Base-by-base conservation (phyloP, 2,888 invertebrate species). In the Helicoverpa assulta region DNA sequence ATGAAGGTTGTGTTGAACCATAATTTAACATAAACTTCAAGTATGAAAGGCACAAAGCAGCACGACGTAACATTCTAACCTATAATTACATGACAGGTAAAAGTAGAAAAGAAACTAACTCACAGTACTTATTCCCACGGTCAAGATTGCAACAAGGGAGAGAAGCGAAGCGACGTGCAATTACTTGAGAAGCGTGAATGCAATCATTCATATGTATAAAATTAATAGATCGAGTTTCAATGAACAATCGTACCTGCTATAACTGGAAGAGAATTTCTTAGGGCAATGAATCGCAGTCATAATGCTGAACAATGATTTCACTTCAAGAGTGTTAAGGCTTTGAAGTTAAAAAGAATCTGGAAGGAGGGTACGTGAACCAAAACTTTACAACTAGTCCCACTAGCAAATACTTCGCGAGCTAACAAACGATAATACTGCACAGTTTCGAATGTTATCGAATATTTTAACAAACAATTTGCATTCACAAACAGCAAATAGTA, bases 61-160 rank as follows among this genome's bases (percentile, higher is more conserved):
- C 75, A 76, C 70, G 74, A 77, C 70, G 71, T 76, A 73, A 66
- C 59, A 77, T 66, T 75, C 67, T 63, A 84, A 76, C 81, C 76
- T 82, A 82, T 86, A 86, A 86, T 88, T 84, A 76, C 74, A 62
- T 72, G 78, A 78, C 68, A 75, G 85, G 90, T 91, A 92, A 92
- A 91, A 92, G 91, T 89, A 83, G 89, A 90, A 91, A 83, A 83
- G 84, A 82, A 91, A 90, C 88, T 81, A 83, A 84, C 84, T 78
- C 82, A 78, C 74, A 82, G 73, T 81, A 82, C 78, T 67, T 78
- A 66, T 93, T 94, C 94, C 90, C 93, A 94, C 93, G 93, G 90
- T 86, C 90, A 90, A 88, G 88, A 85, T 87, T 79, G 81, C 86
- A 86, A 85, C 84, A 86, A 84, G 85, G 80, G 87, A 87, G 86